A percentile compares a stretch with the other conserved stretches of the same genome.
Conservation (phyloP, 2,888 invertebrate species). For the Fragum fragum region DNA sequence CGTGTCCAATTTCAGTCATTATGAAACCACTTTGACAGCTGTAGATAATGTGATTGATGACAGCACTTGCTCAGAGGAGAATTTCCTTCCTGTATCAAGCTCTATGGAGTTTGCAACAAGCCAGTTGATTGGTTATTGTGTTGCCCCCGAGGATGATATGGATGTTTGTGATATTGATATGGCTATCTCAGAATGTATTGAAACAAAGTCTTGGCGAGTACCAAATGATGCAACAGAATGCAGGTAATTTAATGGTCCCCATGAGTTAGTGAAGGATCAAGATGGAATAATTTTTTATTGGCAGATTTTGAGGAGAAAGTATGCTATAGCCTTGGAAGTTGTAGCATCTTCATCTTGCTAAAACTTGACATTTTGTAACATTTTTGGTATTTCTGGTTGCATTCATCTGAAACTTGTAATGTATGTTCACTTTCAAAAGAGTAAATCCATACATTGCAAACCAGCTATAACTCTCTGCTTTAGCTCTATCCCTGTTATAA, state of each 20-base stretch:
- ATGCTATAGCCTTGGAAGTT: no score
- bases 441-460: no score
- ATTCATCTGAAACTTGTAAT: no score
- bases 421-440: no score
- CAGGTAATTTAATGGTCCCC: constrained; percentile 44
- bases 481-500: no score
- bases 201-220: constrained; percentile 11
- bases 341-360: no score
- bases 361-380: no score
- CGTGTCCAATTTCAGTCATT: constrained; percentile 40
- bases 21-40: constrained; percentile 25
- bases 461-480: no score
- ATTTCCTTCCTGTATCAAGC: background rate
- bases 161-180: constrained; percentile 35
- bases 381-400: no score
- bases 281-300: background rate
- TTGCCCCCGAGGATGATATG: background rate
- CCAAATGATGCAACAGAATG: constrained; percentile 35
- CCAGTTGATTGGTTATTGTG: constrained; percentile 37
- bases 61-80: constrained; percentile 20
- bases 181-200: constrained; percentile 39
- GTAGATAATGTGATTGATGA: constrained; percentile 14
- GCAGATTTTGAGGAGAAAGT: no score
- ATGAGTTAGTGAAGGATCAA: no score
- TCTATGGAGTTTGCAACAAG: constrained; percentile 10